A percentile compares a stretch with the other conserved stretches of the same genome.
These are phyloP conservation scores for Xenopus tropicalis DNA, from an alignment of 2,113 vertebrate genomes.

Conservation along the genomic window UCB_Xtro_10.0 CM004449.2:67488001-67488500, in stretches of 20 bases:
- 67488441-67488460: slow-evolving; percentile 85
- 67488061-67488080: no score
- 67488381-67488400: slow-evolving; percentile 25
- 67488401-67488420: slow-evolving; percentile 93
- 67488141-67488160: no score
- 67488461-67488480: slow-evolving; percentile 89
- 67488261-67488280: slow-evolving; percentile 80
- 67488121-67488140: no score
- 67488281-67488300: slow-evolving; percentile 82
- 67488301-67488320: slow-evolving; percentile 87
- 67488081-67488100: no score
- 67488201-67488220: slow-evolving; percentile 92
- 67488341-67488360: no score
- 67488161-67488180: no score
- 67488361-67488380: background rate
- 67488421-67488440: slow-evolving; percentile 80
- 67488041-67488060: no score
- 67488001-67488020: no score
- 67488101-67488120: no score
- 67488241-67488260: slow-evolving; percentile 83
- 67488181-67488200: background rate
- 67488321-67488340: background rate
- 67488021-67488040: no score
- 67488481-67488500: slow-evolving; percentile 79
- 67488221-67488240: slow-evolving; percentile 87